These are phyloP conservation scores for Actinostola sp. DNA, from an alignment of 92 coral and sea anemone species.

Conservation along the genomic window DNA sequence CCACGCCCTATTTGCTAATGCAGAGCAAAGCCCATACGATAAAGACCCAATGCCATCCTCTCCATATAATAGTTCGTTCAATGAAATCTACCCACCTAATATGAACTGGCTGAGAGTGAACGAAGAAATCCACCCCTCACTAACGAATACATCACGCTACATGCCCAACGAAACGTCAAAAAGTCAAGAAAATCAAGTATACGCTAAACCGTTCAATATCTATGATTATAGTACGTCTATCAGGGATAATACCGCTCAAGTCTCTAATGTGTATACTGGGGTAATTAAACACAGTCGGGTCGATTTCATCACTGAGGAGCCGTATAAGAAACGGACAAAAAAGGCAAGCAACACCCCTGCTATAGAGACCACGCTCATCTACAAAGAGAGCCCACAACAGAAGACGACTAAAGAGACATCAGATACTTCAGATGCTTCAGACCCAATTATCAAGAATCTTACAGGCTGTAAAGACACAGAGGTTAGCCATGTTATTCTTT, in stretches of 20 bases:
- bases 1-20: background rate
- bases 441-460: too few relatives aligned
- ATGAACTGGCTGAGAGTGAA: background rate
- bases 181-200: too few relatives aligned
- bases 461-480: too few relatives aligned
- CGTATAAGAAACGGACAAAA: background rate
- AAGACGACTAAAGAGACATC: too few relatives aligned
- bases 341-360: background rate
- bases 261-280: slow-evolving; percentile 17
- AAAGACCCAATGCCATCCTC: slow-evolving; percentile 15
- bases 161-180: background rate
- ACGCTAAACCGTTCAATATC: background rate
- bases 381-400: too few relatives aligned
- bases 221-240: background rate
- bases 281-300: slow-evolving; percentile 7
- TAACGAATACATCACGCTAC: background rate
- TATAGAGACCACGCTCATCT: background rate
- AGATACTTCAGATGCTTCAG: too few relatives aligned
- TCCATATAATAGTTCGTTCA: background rate
- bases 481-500: too few relatives aligned
- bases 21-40: slow-evolving; percentile 4
- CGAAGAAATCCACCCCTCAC: background rate
- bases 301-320: slow-evolving; percentile 33
- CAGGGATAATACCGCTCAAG: background rate
- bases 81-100: background rate